A percentile compares a stretch with the other conserved stretches of the same genome.
These are phyloP conservation scores for Eilema sororculum DNA, from an alignment of 2,888 invertebrate genomes.

Conservation along the genomic window DNA sequence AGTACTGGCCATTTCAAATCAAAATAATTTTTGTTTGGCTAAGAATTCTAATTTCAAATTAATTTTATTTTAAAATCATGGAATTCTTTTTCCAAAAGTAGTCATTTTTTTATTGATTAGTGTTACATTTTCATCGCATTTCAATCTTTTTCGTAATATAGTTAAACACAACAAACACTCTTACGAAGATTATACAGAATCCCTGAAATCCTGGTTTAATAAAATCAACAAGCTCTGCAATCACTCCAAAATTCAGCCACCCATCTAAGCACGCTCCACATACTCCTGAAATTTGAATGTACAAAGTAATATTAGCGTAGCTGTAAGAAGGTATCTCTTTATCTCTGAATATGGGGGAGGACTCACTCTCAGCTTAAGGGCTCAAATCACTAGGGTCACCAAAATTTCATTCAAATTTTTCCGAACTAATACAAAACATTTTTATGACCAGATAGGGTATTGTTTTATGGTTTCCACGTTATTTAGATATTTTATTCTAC, in stretches of 20 bases:
- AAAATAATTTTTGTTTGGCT: too few species aligned
- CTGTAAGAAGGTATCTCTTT: slow-evolving; percentile 43
- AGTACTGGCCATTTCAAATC: too few species aligned
- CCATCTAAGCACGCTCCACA: slow-evolving; percentile 30
- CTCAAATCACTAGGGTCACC: slow-evolving; percentile 25
- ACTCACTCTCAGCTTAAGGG: slow-evolving; percentile 46
- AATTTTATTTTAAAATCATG: too few species aligned
- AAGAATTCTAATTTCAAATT: too few species aligned
- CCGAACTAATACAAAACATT: too few species aligned
- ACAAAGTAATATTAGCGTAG: slow-evolving; percentile 45
- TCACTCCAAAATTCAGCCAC: slow-evolving; percentile 24
- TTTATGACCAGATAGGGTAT: neutral
- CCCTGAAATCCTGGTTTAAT: neutral
- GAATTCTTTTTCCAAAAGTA: too few species aligned
- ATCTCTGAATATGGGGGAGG: slow-evolving; percentile 43
- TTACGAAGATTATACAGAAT: neutral
- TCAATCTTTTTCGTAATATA: too few species aligned
- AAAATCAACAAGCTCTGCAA: slow-evolving; percentile 18
- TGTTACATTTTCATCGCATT: too few species aligned
- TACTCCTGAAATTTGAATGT: slow-evolving; percentile 32
- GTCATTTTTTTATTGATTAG: too few species aligned
- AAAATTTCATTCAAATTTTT: neutral
- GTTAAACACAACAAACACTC: neutral
- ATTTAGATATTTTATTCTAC: too few species aligned
- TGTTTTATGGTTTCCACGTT: too few species aligned